phyloP scores from a whole-genome alignment of 2,797 vertebrate genomes.

The Sorex maritimensis region DNA sequence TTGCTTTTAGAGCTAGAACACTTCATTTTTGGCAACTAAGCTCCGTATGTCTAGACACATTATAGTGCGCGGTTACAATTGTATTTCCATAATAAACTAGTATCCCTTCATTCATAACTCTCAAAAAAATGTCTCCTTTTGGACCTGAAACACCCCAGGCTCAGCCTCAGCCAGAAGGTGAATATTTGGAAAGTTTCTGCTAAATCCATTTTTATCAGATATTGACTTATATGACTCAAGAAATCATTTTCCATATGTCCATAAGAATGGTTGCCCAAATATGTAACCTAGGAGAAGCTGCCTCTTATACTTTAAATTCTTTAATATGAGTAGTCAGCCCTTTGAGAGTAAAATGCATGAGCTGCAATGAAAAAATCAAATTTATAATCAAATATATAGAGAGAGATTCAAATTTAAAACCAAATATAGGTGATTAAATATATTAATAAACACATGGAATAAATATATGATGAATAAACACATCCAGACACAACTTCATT shows the following conservation, averaged over 20 bases:
- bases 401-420: constrained; percentile 72
- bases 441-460: background rate
- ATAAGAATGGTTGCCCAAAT: constrained; percentile 76
- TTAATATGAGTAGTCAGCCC: constrained; percentile 70
- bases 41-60: constrained; percentile 83
- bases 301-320: constrained; percentile 77
- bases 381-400: constrained; percentile 42
- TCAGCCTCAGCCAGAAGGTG: constrained; percentile 80
- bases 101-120: constrained; percentile 81
- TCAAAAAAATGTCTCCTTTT: constrained; percentile 71
- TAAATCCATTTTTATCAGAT: constrained; percentile 86
- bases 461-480: constrained; percentile 29
- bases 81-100: constrained; percentile 85
- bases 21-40: constrained; percentile 80
- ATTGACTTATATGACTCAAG: constrained; percentile 84
- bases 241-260: constrained; percentile 86
- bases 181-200: constrained; percentile 87
- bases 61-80: constrained; percentile 80
- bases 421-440: background rate
- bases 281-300: constrained; percentile 69
- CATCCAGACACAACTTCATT: background rate
- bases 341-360: constrained; percentile 70
- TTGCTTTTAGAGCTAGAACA: constrained; percentile 77
- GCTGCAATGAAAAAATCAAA: constrained; percentile 72
- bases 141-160: constrained; percentile 73